These are phyloP conservation scores for Numida meleagris DNA, from an alignment of 2,113 vertebrate genomes.

Conservation along the genomic window DNA sequence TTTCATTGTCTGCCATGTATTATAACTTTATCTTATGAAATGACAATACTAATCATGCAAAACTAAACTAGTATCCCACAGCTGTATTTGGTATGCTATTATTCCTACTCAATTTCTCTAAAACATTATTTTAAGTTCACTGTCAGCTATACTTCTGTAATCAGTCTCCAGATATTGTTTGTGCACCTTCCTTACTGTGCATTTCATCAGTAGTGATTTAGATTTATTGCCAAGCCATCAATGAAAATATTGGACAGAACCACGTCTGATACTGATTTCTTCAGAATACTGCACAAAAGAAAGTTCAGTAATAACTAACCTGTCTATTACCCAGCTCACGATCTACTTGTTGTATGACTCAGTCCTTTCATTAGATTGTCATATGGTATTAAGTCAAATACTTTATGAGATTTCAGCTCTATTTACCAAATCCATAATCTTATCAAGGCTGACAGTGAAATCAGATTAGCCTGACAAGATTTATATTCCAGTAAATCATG, in stretches of 20 bases:
- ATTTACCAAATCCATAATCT: conserved; percentile 12
- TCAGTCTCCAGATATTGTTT: background rate
- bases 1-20: background rate
- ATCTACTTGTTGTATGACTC: background rate
- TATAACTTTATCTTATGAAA: background rate
- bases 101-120: background rate
- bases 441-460: background rate
- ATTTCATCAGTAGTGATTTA: background rate
- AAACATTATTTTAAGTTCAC: background rate
- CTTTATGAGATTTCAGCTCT: background rate
- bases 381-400: background rate
- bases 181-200: background rate
- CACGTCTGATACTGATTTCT: background rate
- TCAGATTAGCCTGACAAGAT: background rate
- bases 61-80: background rate
- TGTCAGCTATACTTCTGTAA: background rate
- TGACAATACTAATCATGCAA: background rate
- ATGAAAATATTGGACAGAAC: background rate
- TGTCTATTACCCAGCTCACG: background rate
- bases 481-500: conserved; percentile 4
- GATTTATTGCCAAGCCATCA: background rate
- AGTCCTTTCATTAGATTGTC: background rate
- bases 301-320: background rate
- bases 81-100: background rate
- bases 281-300: background rate